Conservation (phyloP, 2,888 invertebrate species). For the Parelbella ahira region DNA sequence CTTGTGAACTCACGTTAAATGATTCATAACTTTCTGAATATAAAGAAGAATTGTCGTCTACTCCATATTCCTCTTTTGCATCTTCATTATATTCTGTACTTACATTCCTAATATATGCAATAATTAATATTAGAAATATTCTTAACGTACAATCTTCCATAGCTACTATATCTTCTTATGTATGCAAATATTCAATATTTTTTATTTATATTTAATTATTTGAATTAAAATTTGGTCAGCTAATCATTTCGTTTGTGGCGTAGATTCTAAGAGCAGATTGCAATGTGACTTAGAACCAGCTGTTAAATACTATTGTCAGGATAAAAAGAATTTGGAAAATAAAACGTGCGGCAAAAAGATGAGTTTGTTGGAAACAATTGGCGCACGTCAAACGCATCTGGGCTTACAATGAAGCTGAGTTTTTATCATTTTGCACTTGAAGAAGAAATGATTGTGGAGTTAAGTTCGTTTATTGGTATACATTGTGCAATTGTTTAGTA, state of each 20-base stretch:
- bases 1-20: conserved; percentile 28
- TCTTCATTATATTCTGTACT: conserved; percentile 27
- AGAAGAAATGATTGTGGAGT: too few species aligned
- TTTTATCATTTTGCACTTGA: conserved; percentile 17
- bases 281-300: not conserved
- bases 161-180: too few species aligned
- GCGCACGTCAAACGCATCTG: conserved; percentile 8
- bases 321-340: not conserved
- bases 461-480: too few species aligned
- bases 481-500: too few species aligned
- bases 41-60: conserved; percentile 26
- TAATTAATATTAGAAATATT: not conserved
- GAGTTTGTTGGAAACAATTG: conserved; percentile 11
- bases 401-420: conserved; percentile 7
- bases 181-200: too few species aligned
- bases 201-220: not conserved
- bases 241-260: too few species aligned
- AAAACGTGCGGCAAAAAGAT: conserved; percentile 7
- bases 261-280: too few species aligned
- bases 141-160: too few species aligned
- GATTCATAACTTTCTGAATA: conserved; percentile 34
- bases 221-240: too few species aligned
- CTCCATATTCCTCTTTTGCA: conserved; percentile 21
- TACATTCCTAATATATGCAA: conserved; percentile 6
- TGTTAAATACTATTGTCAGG: conserved; percentile 12